Evolutionary conservation across 2,797 vertebrate genomes (phyloP).

Genomic region (Cottoperca gobio): DNA sequence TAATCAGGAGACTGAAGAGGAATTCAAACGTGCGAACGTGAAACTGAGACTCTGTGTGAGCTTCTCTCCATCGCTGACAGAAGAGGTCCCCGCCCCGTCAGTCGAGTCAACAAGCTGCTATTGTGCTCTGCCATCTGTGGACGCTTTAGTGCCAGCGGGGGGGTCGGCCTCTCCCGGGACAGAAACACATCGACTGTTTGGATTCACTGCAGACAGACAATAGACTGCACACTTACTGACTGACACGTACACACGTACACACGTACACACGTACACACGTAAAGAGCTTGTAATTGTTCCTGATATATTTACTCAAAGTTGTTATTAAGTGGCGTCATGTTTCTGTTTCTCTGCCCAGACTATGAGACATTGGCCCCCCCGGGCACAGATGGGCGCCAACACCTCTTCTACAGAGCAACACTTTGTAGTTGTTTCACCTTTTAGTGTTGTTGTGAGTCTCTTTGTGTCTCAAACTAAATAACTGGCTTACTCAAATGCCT

Average conservation of each 20-base stretch:
- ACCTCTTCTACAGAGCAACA: too few species aligned
- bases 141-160: conserved; percentile 64
- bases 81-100: conserved; percentile 21
- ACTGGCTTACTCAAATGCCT: too few species aligned
- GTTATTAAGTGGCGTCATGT: neutral
- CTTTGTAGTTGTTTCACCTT: too few species aligned
- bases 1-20: too few species aligned
- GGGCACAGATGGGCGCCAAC: too few species aligned
- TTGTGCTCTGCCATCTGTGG: conserved; percentile 65
- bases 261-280: neutral
- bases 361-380: too few species aligned
- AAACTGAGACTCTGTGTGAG: too few species aligned
- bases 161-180: conserved; percentile 57
- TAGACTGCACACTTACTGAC: neutral
- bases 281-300: neutral
- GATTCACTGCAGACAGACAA: conserved; percentile 43
- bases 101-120: conserved; percentile 31
- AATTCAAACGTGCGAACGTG: too few species aligned
- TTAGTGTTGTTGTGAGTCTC: too few species aligned
- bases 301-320: neutral
- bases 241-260: neutral
- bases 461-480: too few species aligned
- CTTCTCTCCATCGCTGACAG: conserved; percentile 17
- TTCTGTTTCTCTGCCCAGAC: conserved; percentile 6
- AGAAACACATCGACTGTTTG: conserved; percentile 60